Base-by-base conservation (phyloP, 2,797 vertebrate genomes). In the Pseudocheirus occidentalis region DNA sequence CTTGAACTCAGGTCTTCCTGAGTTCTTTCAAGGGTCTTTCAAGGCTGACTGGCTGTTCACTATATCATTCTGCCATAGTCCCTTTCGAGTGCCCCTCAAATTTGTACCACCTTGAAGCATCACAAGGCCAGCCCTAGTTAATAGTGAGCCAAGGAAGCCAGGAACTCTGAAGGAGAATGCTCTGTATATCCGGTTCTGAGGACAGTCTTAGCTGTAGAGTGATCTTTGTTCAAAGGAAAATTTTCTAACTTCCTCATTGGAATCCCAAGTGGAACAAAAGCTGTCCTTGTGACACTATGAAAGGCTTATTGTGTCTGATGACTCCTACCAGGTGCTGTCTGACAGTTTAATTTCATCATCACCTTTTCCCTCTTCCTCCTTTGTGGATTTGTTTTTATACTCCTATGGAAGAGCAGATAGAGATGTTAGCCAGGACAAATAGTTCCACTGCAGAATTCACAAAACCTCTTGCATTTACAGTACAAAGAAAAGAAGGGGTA, bases 231-330 rank as follows among this genome's bases (percentile, higher is more conserved):
- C 54, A 94, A 95, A 94, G 94, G 94, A 21, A 89, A 56, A 55
- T 96, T 90, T 94, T 46, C 46, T 92, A 6, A 96, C 95, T 97
- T 98, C 95, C 98, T 96, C 92, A 52, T 93, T 93, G 92, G 90
- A 95, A 94, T 59, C 55, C 31, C 34, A 14, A 54, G 52, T 34
- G 52, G 90, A 73, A 97, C 94, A 97, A 97, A 96, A 73, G 34
- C 3, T 95, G 52, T n/a, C 62, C 92, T 92, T 98, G 95, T 96
- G 94, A 91, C 53, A 56, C 87, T 95, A 3, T 94, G 93, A 97
- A 96, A 97, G 89, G 31, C 13, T 95, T 34, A 93, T 97, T 97
- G 90, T 96, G 29, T 73, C 62, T 91, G 92, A 58, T 95, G 91
- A 62, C 90, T 95, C 96, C 54, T 91, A 28, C 93, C 28, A 29